Conservation (phyloP, 2,797 vertebrate genomes). For the Otus scops region DNA sequence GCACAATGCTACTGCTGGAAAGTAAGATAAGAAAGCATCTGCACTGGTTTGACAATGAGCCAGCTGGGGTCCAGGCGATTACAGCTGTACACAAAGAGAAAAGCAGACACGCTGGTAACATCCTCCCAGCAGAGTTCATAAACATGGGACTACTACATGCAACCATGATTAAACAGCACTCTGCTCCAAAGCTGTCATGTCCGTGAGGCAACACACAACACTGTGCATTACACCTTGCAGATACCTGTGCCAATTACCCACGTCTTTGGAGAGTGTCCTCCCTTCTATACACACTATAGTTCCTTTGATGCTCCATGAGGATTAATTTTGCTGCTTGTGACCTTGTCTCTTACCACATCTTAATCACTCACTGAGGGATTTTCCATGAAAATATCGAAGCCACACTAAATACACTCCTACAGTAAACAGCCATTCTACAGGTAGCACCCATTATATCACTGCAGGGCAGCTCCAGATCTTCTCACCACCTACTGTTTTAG, state of each 20-base stretch:
- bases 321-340: background rate
- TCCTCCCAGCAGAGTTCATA: background rate
- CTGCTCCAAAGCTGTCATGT: background rate
- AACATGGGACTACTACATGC: background rate
- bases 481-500: background rate
- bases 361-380: background rate
- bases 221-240: background rate
- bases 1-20: background rate
- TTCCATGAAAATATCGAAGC: background rate
- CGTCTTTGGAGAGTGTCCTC: background rate
- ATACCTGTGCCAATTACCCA: background rate
- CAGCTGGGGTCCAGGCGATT: background rate
- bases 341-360: background rate
- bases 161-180: background rate
- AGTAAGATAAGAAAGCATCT: slow-evolving; percentile 27
- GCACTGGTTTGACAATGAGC: background rate
- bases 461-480: background rate
- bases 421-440: background rate
- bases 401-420: background rate
- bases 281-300: background rate
- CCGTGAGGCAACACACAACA: background rate
- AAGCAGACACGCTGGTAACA: background rate
- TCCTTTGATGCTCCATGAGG: background rate
- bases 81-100: background rate
- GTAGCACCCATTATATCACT: accelerated